These are phyloP conservation scores for Heliocidaris tuberculata DNA, from an alignment of 35 echinoderm and acorn worm species.

Conservation along the genomic window DNA sequence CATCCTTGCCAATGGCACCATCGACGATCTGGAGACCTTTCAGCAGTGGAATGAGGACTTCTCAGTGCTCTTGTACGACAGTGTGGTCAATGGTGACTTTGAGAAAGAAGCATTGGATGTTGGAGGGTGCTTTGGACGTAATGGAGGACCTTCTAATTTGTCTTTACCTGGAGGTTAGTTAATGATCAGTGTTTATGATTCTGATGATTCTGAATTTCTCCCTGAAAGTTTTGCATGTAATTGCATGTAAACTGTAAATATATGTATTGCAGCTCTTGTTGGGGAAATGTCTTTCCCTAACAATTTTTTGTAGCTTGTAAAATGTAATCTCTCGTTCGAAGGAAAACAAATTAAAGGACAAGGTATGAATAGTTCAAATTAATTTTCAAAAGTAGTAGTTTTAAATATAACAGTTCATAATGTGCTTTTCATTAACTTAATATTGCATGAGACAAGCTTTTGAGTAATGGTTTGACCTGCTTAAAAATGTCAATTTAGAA, in stretches of 20 bases:
- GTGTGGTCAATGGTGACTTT: constrained; percentile 34
- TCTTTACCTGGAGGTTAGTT: constrained; percentile 27
- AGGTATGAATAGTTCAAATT: too few relatives aligned
- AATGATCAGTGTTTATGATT: not conserved
- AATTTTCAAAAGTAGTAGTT: too few relatives aligned
- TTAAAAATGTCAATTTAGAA: too few relatives aligned
- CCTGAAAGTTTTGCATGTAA: not conserved
- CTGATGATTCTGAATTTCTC: not conserved
- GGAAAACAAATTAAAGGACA: too few relatives aligned
- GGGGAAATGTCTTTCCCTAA: too few relatives aligned
- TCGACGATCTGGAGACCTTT: constrained; percentile 32
- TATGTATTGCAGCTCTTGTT: not conserved
- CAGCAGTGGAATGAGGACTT: constrained; percentile 37
- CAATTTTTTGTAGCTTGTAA: too few relatives aligned
- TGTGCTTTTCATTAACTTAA: too few relatives aligned
- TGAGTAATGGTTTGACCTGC: too few relatives aligned
- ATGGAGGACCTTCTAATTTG: constrained; percentile 11
- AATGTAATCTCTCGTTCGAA: too few relatives aligned
- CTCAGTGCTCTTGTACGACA: not conserved
- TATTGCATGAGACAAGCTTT: too few relatives aligned
- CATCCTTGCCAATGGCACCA: not conserved
- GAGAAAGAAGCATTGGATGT: not conserved
- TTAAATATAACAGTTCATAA: too few relatives aligned
- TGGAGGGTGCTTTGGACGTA: constrained; percentile 31
- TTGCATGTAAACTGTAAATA: not conserved